Percentiles rank a stretch among this genome's conserved stretches.
Conservation (phyloP, 2,888 invertebrate genomes). For the Oscheius myriophilus region DNA sequence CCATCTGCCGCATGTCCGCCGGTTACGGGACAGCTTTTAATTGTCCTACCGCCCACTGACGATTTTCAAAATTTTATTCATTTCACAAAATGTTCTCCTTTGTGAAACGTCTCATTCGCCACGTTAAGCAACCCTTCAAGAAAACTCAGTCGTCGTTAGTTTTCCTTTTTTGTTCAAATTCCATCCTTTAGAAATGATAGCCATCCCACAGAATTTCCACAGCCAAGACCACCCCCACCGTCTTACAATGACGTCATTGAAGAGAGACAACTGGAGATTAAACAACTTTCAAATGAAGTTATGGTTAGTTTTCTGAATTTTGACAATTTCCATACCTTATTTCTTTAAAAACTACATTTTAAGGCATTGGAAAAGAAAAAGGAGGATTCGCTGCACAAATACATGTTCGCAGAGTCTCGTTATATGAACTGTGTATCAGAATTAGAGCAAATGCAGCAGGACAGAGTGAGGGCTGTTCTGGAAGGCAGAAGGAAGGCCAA, state of each 20-base stretch:
- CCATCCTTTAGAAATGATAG: no score
- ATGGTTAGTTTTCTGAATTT: neutral
- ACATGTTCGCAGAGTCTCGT: constrained; percentile 9
- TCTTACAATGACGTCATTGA: neutral
- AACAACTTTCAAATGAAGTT: neutral
- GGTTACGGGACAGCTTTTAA: no score
- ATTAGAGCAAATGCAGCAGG: neutral
- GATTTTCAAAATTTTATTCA: no score
- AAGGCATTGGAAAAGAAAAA: constrained; percentile 3
- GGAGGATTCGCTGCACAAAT: neutral
- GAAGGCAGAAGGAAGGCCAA: neutral
- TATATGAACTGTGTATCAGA: neutral
- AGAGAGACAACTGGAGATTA: constrained; percentile 5
- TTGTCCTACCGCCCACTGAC: no score
- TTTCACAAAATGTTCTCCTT: constrained; percentile 7
- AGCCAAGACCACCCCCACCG: neutral
- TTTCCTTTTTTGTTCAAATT: no score
- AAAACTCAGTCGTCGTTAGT: neutral
- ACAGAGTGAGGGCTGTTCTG: neutral
- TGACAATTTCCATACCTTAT: neutral
- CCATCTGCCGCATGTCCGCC: no score
- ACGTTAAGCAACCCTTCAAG: neutral
- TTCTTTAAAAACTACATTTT: neutral
- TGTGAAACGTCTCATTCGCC: neutral
- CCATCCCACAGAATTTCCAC: neutral